phyloP scores from a whole-genome alignment of 1,140 invertebrate genomes.

The Helicorthomorpha holstii region DNA sequence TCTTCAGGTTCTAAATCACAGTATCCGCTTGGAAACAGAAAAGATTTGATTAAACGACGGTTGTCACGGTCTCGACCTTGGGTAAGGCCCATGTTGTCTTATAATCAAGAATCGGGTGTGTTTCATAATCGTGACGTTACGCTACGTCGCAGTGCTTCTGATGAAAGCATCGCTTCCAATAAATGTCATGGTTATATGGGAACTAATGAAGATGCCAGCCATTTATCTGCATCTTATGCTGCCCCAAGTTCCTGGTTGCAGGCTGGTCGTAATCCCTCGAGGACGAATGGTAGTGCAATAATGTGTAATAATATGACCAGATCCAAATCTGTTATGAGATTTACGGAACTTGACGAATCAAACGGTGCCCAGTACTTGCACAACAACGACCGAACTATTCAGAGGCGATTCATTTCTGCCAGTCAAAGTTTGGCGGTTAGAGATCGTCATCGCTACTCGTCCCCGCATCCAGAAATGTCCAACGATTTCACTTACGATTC shows the following conservation, averaged over 20 bases:
- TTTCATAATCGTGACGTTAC: constrained; percentile 24
- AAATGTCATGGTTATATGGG: constrained; percentile 15
- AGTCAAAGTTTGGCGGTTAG: constrained; percentile 11
- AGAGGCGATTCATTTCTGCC: not conserved
- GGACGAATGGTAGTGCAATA: not conserved
- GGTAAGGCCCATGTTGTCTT: constrained; percentile 6
- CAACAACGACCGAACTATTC: constrained; percentile 1
- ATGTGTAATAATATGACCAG: constrained; percentile 11
- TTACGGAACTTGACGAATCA: not conserved
- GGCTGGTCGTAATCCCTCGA: not conserved
- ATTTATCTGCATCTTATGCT: constrained; percentile 16
- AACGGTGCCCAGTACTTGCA: not conserved
- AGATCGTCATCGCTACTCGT: constrained; percentile 19
- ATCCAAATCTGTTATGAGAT: not conserved
- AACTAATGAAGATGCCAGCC: constrained; percentile 14
- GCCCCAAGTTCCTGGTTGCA: constrained; percentile 11
- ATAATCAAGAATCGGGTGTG: constrained; percentile 5
- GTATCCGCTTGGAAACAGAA: not conserved
- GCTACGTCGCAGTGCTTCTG: constrained; percentile 25
- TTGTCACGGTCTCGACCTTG: constrained; percentile 6
- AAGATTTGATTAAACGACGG: constrained; percentile 6
- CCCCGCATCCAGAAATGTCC: constrained; percentile 20
- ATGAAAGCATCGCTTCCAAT: constrained; percentile 23
- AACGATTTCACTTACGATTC: constrained; percentile 27
- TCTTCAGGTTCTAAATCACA: not conserved